Base-by-base conservation (phyloP, 1,140 invertebrate species). In the Drosophila kurseongensis region DNA sequence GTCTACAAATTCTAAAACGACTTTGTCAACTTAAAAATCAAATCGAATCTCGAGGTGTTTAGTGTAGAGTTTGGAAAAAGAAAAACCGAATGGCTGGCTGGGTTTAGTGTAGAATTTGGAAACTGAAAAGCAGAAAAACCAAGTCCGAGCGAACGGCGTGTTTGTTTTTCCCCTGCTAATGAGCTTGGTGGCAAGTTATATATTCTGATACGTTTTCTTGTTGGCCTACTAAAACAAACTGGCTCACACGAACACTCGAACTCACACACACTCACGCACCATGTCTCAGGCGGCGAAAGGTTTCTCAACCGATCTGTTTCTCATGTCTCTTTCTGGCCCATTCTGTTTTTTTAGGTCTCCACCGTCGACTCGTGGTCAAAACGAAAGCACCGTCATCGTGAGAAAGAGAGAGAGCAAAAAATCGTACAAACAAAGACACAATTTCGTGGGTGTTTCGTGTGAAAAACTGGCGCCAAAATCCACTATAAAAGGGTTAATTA, bases 191-290 rank as follows among this genome's bases (percentile, higher is more conserved):
- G 65, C 65, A 42, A 66, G 18, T 56, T 71, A 50, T 54, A 71
- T 36, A 71, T 72, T 71, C 68, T 72, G 65, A 71, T 69, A 71
- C 36, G 67, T 58, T 71, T 63, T 61, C 55, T 73, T 55, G 68
- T 73, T 85, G 81, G 81, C 81, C 82, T 81, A 80, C 83, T 78
- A 88, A 82, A 59, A n/a, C 66, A 82, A 82, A 83, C 66, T 88
- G 80, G 62, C 75, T 68, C 36, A 58, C 69, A 68, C 45, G 63
- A 14, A 65, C 50, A 50, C 48, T 7, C 38, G 45, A 38, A 45
- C 27, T 44, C 38, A 60, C 47, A 73, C 44, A 35, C 45, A 57
- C 38, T 45, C 41, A 42, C 45, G 44, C 55, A 42, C 55, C 1
- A 42, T 60, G 55, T 18, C 23, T 44, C 27, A 36, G 42, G 51